Evolutionary conservation across 2,888 invertebrate species (phyloP).

Genomic region (Meiosimyza decipiens): DNA sequence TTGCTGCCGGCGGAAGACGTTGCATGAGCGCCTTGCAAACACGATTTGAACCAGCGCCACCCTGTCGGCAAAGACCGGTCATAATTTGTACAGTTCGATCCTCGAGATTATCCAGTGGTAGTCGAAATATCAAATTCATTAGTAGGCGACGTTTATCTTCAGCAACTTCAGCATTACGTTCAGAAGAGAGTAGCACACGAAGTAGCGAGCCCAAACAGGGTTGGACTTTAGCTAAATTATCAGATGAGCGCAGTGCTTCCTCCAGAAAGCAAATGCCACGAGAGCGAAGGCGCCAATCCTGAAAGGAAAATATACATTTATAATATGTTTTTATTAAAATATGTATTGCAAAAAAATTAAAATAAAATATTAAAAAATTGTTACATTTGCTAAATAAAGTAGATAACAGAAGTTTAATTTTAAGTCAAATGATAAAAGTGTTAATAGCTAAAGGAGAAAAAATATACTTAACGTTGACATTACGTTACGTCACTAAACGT

Average conservation of each 20-base stretch:
- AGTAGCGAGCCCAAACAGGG: constrained; percentile 74
- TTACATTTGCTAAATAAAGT: too few relatives aligned
- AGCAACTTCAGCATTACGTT: constrained; percentile 68
- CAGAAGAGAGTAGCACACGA: constrained; percentile 74
- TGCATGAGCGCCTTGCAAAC: constrained; percentile 67
- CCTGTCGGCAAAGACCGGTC: constrained; percentile 65
- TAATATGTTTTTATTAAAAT: too few relatives aligned
- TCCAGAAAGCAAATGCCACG: constrained; percentile 61
- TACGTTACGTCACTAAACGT: too few relatives aligned
- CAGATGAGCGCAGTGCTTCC: constrained; percentile 68
- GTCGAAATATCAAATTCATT: constrained; percentile 64
- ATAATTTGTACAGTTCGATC: constrained; percentile 64
- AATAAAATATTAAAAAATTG: too few relatives aligned
- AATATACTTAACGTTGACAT: too few relatives aligned
- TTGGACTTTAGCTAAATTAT: constrained; percentile 69
- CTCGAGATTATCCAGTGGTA: constrained; percentile 66
- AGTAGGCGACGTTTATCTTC: constrained; percentile 64
- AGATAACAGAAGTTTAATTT: too few relatives aligned
- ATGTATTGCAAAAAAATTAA: too few relatives aligned
- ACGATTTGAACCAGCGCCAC: constrained; percentile 65
- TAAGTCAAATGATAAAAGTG: too few relatives aligned
- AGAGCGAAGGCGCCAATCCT: constrained; percentile 66
- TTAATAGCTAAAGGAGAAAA: too few relatives aligned
- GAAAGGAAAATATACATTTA: constrained; percentile 6
- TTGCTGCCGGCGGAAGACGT: constrained; percentile 65